Percentiles rank a stretch among this genome's conserved stretches.
phyloP scores from a whole-genome alignment of 1,140 invertebrate species.

The Apolygus lucorum region DNA sequence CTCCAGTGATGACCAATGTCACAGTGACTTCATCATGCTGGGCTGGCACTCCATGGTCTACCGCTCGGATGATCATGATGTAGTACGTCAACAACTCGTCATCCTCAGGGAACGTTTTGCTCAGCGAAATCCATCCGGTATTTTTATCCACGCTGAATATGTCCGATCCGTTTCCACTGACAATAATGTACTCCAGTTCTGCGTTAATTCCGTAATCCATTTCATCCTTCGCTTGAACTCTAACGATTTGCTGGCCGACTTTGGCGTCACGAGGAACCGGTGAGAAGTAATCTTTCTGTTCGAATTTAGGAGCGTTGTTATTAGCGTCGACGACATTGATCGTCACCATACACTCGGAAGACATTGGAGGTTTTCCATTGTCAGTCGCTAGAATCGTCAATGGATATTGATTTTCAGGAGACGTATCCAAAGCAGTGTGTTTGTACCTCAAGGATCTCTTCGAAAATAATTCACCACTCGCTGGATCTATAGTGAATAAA shows the following conservation, averaged over 20 bases:
- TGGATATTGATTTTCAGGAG: conserved; percentile 79
- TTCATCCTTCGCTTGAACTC: conserved; percentile 65
- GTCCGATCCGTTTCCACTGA: conserved; percentile 66
- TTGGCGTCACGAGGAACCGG: conserved; percentile 70
- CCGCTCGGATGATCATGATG: conserved; percentile 58
- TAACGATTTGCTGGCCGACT: conserved; percentile 58
- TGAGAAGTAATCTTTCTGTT: conserved; percentile 60
- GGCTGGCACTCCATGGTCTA: conserved; percentile 77
- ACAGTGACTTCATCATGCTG: conserved; percentile 64
- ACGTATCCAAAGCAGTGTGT: conserved; percentile 61
- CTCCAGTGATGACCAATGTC: conserved; percentile 70
- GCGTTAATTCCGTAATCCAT: conserved; percentile 77
- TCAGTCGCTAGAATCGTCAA: conserved; percentile 80
- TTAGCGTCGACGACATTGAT: conserved; percentile 87
- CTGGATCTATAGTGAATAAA: conserved; percentile 80
- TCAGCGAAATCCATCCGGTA: conserved; percentile 70
- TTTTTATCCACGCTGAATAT: conserved; percentile 66
- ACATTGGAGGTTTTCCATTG: conserved; percentile 86
- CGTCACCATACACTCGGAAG: conserved; percentile 68
- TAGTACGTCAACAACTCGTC: conserved; percentile 46
- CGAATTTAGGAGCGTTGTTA: conserved; percentile 77
- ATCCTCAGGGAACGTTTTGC: conserved; percentile 44
- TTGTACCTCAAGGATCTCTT: conserved; percentile 75
- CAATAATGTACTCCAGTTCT: conserved; percentile 70
- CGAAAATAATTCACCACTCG: conserved; percentile 80